Evolutionary conservation across 2,888 invertebrate species (phyloP).

Genomic region (Parnassius mnemosyne): DNA sequence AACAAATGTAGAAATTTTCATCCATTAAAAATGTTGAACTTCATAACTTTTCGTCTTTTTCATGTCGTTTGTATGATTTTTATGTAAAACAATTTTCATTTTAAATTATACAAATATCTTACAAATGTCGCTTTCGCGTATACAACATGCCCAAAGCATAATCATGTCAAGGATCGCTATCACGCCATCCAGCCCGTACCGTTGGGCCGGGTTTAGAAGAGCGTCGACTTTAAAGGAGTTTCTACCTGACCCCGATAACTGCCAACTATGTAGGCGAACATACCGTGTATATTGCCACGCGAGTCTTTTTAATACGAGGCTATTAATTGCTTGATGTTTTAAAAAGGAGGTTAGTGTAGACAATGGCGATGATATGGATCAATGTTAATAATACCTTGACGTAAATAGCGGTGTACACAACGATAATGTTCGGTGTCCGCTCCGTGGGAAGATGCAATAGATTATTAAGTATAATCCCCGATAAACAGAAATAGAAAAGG

Average conservation of each 20-base stretch:
- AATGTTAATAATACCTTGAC: slow-evolving; percentile 9
- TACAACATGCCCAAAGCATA: slow-evolving; percentile 30
- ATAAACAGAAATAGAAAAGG: too few species aligned
- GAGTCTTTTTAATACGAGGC: slow-evolving; percentile 17
- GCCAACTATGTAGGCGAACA: slow-evolving; percentile 12
- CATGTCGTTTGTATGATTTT: too few species aligned
- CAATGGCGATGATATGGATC: slow-evolving; percentile 23
- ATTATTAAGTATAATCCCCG: too few species aligned
- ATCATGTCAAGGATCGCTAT: slow-evolving; percentile 60
- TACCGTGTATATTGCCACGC: slow-evolving; percentile 13
- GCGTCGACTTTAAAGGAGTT: slow-evolving; percentile 22
- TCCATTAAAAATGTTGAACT: too few species aligned
- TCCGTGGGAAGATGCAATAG: not conserved
- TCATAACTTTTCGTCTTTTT: too few species aligned
- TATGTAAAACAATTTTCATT: too few species aligned
- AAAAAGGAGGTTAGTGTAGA: slow-evolving; percentile 19
- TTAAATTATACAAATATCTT: not conserved
- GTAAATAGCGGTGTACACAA: not conserved
- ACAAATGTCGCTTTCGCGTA: slow-evolving; percentile 5
- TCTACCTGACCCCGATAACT: slow-evolving; percentile 23
- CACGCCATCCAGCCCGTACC: slow-evolving; percentile 39
- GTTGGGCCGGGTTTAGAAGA: slow-evolving; percentile 13
- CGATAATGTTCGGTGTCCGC: not conserved
- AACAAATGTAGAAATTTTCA: too few species aligned
- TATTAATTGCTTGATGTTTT: slow-evolving; percentile 18